Conservation (phyloP, 2,113 vertebrate genomes). For the Phylloscopus whistleri region DNA sequence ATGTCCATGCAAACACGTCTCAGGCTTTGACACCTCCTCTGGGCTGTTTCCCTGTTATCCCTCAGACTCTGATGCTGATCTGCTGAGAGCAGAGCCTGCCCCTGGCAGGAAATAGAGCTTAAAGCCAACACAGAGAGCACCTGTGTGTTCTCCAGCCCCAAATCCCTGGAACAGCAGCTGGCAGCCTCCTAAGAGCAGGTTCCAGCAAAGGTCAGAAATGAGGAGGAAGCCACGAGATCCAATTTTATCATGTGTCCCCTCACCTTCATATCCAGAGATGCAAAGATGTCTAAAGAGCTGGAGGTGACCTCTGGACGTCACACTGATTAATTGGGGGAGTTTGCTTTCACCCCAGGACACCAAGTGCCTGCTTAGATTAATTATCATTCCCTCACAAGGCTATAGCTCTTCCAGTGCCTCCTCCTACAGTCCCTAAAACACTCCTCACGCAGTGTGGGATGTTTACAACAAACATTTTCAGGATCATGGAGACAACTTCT, state of each 20-base stretch:
- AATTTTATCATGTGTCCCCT: neutral
- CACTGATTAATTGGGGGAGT: constrained; percentile 34
- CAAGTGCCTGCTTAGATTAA: neutral
- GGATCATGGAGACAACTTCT: neutral
- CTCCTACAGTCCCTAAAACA: neutral
- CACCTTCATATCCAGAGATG: neutral
- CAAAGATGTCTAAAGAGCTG: neutral
- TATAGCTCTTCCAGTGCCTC: neutral
- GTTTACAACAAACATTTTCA: neutral
- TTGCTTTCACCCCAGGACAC: neutral
- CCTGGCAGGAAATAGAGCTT: neutral
- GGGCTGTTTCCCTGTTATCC: neutral
- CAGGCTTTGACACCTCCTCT: neutral
- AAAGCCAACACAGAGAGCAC: neutral
- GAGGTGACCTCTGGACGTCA: neutral
- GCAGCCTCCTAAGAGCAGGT: neutral
- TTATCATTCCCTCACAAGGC: neutral
- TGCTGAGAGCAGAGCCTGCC: neutral
- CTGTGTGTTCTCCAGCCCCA: neutral
- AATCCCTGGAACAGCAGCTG: neutral
- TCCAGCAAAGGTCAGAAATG: neutral
- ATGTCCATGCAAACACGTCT: neutral
- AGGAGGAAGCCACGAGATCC: neutral
- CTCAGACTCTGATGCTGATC: neutral
- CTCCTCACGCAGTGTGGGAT: neutral